Conservation (phyloP, 92 coral and sea anemone species). For the Desmophyllum pertusum region DNA sequence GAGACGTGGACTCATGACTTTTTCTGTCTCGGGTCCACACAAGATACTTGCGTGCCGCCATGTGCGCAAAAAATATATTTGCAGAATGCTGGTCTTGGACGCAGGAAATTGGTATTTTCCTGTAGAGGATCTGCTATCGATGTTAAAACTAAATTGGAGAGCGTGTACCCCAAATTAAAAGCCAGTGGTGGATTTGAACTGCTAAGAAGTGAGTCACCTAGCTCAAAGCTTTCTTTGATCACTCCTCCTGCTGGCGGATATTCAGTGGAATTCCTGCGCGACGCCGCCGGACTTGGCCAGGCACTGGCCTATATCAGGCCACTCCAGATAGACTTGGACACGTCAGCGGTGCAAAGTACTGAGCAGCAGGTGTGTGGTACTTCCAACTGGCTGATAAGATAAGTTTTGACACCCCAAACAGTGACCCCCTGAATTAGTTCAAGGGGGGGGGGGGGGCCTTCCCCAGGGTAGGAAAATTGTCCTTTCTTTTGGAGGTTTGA, state of each 20-base stretch:
- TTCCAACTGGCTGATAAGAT: no score
- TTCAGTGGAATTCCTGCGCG: constrained; percentile 44
- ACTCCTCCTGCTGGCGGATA: constrained; percentile 40
- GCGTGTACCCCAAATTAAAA: constrained; percentile 31
- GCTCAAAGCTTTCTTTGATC: constrained; percentile 6
- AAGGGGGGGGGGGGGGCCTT: background rate
- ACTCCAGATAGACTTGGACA: constrained; percentile 36
- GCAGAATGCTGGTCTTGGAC: constrained; percentile 40
- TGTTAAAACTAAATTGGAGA: constrained; percentile 19
- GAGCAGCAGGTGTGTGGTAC: background rate
- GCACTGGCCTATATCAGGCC: constrained; percentile 54
- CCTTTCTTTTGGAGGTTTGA: no score
- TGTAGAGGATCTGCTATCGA: constrained; percentile 22
- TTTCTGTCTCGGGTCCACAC: constrained; percentile 20
- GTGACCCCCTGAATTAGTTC: background rate
- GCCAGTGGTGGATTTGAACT: constrained; percentile 50
- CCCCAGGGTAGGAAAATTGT: background rate
- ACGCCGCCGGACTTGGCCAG: constrained; percentile 42
- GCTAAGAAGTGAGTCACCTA: background rate
- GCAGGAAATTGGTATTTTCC: constrained; percentile 37
- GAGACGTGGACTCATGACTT: constrained; percentile 56
- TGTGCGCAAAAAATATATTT: constrained; percentile 34
- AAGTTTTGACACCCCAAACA: background rate
- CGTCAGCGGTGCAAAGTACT: background rate
- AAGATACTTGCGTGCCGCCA: constrained; percentile 24